Percentiles rank a stretch among this genome's conserved stretches.
phyloP scores from a whole-genome alignment of 2,113 vertebrate species.

The Poeciliopsis occidentalis region DNA sequence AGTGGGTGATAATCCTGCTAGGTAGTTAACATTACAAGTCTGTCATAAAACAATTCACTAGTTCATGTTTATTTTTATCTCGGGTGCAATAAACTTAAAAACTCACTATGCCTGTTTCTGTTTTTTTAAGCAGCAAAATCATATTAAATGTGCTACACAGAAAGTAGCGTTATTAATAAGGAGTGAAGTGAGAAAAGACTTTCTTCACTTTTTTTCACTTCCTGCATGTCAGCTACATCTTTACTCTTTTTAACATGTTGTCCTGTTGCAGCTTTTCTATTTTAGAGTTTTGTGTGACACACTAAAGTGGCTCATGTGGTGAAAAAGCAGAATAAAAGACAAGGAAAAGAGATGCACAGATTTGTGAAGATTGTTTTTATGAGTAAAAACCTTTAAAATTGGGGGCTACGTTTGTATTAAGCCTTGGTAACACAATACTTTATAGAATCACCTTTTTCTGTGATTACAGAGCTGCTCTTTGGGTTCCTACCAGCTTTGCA shows the following conservation, averaged over 20 bases:
- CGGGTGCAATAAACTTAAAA: not conserved
- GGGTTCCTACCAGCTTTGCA: not conserved
- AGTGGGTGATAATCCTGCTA: not conserved
- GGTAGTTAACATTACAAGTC: not conserved
- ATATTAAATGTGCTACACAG: slow-evolving; percentile 1
- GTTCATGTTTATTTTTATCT: not conserved
- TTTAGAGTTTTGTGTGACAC: not conserved
- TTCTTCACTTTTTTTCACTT: no score
- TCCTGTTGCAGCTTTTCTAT: not conserved
- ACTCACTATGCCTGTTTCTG: not conserved
- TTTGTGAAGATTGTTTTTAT: not conserved
- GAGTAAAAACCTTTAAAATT: not conserved
- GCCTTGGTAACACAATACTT: not conserved
- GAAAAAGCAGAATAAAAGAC: not conserved
- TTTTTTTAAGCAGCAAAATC: not conserved
- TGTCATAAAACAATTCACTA: not conserved
- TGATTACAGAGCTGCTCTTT: not conserved
- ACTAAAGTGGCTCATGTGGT: not conserved
- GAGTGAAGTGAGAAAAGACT: not conserved
- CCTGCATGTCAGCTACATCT: not conserved
- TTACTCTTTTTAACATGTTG: not conserved
- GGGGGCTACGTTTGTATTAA: not conserved
- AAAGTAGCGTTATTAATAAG: not conserved
- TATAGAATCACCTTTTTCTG: not conserved
- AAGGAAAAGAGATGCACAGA: not conserved